These are phyloP conservation scores for Pseudococcus jackbeardsleyi DNA, from an alignment of 2,888 invertebrate genomes.

Conservation along the genomic window DNA sequence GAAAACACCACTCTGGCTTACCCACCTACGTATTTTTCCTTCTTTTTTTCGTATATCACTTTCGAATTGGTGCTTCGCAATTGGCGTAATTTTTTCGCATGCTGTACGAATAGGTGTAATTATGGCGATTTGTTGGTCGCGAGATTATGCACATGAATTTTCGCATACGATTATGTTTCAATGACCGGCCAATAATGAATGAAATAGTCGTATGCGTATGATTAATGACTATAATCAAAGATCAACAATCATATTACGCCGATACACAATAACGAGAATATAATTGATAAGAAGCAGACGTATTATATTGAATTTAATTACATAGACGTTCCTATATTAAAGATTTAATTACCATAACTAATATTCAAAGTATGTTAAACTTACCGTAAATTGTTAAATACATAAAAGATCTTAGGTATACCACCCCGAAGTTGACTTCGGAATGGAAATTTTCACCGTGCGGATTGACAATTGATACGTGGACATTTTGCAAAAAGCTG, in stretches of 20 bases:
- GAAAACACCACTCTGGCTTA: neutral
- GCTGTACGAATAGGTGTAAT: neutral
- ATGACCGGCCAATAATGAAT: neutral
- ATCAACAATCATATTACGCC: neutral
- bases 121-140: neutral
- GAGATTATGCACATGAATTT: neutral
- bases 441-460: neutral
- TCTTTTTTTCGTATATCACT: neutral
- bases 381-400: neutral
- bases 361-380: neutral
- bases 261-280: neutral
- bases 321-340: neutral
- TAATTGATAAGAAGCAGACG: neutral
- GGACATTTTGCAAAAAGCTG: no score
- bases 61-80: no score
- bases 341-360: constrained; percentile 8
- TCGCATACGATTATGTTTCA: neutral
- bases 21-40: no score
- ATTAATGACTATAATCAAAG: constrained; percentile 4
- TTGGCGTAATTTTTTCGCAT: neutral
- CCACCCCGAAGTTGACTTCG: no score
- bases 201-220: neutral
- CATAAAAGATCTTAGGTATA: no score
- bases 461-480: no score
- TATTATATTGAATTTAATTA: constrained; percentile 4